Conservation (phyloP, 2,797 vertebrate genomes). For the Limnodromus scolopaceus region DNA sequence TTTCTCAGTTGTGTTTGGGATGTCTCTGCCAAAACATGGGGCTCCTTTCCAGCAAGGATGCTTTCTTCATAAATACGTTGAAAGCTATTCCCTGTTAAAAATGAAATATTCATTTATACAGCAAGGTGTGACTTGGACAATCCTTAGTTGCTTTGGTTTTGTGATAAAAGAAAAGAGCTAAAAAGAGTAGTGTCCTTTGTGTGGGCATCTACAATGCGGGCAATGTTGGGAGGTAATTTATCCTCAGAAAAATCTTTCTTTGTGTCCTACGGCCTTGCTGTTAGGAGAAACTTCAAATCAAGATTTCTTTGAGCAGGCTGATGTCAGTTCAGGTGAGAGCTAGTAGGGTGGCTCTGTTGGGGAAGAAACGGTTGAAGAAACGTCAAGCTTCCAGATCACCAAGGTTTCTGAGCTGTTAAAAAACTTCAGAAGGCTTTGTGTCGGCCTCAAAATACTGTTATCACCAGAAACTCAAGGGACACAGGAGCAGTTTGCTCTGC, state of each 20-base stretch:
- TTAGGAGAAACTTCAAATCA: not conserved
- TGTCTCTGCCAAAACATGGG: constrained; percentile 12
- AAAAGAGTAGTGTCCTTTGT: not conserved
- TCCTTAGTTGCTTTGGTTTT: not conserved
- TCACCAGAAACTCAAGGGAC: not conserved
- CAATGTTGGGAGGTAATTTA: not conserved
- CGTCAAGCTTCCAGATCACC: not conserved
- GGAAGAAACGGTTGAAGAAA: not conserved
- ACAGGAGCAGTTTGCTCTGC: not conserved
- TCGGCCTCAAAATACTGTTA: not conserved
- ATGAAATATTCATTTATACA: constrained; percentile 13
- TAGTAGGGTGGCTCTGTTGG: not conserved
- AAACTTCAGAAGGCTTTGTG: not conserved
- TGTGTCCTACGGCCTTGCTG: not conserved
- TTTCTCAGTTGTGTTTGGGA: constrained; percentile 56
- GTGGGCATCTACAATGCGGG: not conserved
- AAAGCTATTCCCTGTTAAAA: constrained; percentile 16
- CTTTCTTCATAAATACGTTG: not conserved
- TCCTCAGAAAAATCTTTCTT: not conserved
- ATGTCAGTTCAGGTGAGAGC: not conserved
- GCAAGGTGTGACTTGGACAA: not conserved
- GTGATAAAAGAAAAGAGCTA: not conserved
- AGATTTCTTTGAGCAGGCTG: not conserved
- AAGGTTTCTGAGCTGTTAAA: not conserved
- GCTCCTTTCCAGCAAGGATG: constrained; percentile 27